Evolutionary conservation across 2,888 invertebrate species (phyloP), one percentile per base, ranked within the genome.

Genomic region (Athalia circularis): DNA sequence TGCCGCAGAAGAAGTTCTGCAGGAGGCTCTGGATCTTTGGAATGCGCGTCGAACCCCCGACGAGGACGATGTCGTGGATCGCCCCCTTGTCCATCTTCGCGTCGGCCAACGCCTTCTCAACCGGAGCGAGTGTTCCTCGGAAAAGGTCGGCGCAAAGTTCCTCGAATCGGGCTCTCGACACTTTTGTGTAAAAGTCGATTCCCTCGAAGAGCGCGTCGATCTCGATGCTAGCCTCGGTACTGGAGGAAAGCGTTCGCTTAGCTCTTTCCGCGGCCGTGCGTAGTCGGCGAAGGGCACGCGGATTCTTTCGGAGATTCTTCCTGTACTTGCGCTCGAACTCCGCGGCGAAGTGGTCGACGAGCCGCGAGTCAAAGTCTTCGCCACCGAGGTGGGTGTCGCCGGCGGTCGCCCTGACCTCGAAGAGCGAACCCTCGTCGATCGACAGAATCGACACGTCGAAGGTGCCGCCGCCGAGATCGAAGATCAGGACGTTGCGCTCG

Each of bases 361-460:
- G 88, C 80, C 94, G 89, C 88, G 93, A 94, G 87, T 94, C 90
- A 80, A 90, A 90, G 81, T 90, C 90, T 81, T 90, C 90, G 50
- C 90, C 90, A 43, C 96, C 96, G 76, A 96, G 92, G 87, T 96
- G 96, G 5, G 96, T 96, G 87, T 97, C 96, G 52, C 96, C 96
- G 52, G 96, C 95, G 3, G 96, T 97, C 0, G 96, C 92, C 88
- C 94, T 95, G 4, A 96, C 97, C 90, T 96, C 95, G 87, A 96
- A 96, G 47, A 93, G 87, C 1, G 93, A 93, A 2, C 95, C 93
- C 90, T 96, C 96, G 87, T 95, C 96, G 87, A 96, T 96, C 72
- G 95, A 95, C 65, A 97, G 91, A 80, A 96, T 94, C 72, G 96
- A 96, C 3, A 96, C 96, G 90, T 96, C 96, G 88, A 96, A 96